Base-by-base conservation (phyloP, 2,888 invertebrate species). In the Campoplex capitator region DNA sequence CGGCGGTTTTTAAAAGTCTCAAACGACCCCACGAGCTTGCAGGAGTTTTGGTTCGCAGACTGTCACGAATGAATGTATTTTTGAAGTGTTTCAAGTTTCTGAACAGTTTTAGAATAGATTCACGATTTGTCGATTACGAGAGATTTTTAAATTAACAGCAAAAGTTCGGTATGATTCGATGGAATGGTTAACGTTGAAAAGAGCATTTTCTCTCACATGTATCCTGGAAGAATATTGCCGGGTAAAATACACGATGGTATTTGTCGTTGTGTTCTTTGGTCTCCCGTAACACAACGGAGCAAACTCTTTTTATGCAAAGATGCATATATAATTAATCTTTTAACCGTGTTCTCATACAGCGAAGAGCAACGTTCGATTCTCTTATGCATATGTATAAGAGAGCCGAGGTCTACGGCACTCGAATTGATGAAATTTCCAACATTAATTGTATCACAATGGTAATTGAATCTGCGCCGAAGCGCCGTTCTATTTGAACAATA, bases 361-460 rank as follows among this genome's bases (percentile, higher is more conserved):
- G 83, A 28, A 77, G 91, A 90, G 88, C 91, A 91, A 91, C 91
- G 93, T 93, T 93, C 93, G 93, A 93, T 93, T 93, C 93, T 91
- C 92, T 93, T 93, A 94, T 94, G 93, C 93, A 93, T 94, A 94
- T 94, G 94, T 93, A 88, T 88, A 93, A 94, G 92, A 93, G 92
- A 92, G 71, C 83, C 78, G 82, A 84, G 88, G 83, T 83, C 84
- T 87, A 88, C 92, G 91, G 91, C 92, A 92, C 93, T 93, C 93
- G 93, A 94, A 94, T 94, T 93, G 94, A 94, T 94, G 94, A 94
- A 94, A 94, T 94, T 94, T 93, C 94, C 94, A 94, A 94, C 94
- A 94, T 94, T 94, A 94, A 94, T 94, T 94, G 94, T 94, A 94
- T 94, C 94, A 94, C 94, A 94, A 94, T 94, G 94, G 94, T 94